phyloP scores from a whole-genome alignment of 2,888 invertebrate species.

The Dorcus parallelipipedus region DNA sequence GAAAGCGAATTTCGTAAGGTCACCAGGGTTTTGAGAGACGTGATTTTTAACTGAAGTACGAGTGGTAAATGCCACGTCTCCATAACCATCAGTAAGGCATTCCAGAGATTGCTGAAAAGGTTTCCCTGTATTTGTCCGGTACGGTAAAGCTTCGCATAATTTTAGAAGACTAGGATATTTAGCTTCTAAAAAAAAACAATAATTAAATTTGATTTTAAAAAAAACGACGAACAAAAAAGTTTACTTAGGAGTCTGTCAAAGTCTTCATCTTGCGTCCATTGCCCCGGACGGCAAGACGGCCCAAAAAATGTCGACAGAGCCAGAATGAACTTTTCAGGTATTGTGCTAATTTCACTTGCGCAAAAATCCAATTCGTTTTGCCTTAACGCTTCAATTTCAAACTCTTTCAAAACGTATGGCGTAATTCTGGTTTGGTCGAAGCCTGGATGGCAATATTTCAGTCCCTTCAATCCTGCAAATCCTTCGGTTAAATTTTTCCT shows the following conservation, averaged over 20 bases:
- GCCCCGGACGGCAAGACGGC: constrained; percentile 69
- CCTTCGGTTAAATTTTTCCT: constrained; percentile 50
- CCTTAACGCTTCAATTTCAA: constrained; percentile 49
- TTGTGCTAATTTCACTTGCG: constrained; percentile 39
- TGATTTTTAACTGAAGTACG: constrained; percentile 37
- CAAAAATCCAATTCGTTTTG: constrained; percentile 28
- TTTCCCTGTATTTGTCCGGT: constrained; percentile 27
- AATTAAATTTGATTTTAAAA: not conserved
- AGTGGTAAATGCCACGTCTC: constrained; percentile 57
- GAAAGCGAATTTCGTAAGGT: constrained; percentile 18
- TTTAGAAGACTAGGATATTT: constrained; percentile 49
- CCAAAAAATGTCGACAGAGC: constrained; percentile 63
- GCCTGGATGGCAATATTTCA: constrained; percentile 65
- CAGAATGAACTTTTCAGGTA: constrained; percentile 59
- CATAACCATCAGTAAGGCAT: constrained; percentile 52
- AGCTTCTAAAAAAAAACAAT: constrained; percentile 16
- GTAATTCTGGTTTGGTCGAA: constrained; percentile 58
- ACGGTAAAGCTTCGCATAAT: constrained; percentile 51
- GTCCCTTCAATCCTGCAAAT: constrained; percentile 49
- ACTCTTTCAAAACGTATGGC: constrained; percentile 58
- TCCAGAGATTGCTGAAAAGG: constrained; percentile 48
- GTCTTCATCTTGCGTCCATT: constrained; percentile 57
- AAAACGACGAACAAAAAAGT: constrained; percentile 31
- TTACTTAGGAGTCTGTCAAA: constrained; percentile 60
- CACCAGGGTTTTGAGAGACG: not conserved